A percentile compares a stretch with the other conserved stretches of the same genome.
phyloP scores from a whole-genome alignment of 2,113 vertebrate species.

The Coturnix japonica region DNA sequence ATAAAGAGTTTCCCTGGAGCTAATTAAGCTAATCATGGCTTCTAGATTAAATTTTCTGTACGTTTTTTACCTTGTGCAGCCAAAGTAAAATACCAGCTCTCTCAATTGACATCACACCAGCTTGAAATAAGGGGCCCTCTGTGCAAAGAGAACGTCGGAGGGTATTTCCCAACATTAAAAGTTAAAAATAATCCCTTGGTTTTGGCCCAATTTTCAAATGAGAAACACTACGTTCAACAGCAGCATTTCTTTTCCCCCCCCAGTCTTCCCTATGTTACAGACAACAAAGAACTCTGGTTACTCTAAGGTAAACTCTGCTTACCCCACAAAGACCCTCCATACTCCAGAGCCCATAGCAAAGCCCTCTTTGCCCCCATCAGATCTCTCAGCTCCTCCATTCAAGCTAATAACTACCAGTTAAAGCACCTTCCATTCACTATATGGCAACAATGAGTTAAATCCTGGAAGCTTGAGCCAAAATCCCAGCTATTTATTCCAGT shows the following conservation, averaged over 20 bases:
- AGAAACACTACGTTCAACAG: neutral
- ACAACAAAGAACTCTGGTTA: accelerated
- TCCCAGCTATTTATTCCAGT: slow-evolving; percentile 58
- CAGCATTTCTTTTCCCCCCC: neutral
- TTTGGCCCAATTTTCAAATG: neutral
- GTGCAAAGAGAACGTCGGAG: neutral
- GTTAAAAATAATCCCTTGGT: neutral
- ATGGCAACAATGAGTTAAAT: slow-evolving; percentile 43
- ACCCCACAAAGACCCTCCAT: neutral
- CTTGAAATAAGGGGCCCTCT: neutral
- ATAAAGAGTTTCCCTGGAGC: slow-evolving; percentile 36
- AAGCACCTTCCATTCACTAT: neutral
- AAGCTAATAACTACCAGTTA: neutral
- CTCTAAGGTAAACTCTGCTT: neutral
- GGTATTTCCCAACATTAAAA: neutral
- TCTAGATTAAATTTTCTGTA: slow-evolving; percentile 2
- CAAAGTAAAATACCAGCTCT: neutral
- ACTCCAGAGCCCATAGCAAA: neutral
- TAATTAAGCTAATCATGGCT: slow-evolving; percentile 56
- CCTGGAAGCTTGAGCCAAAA: slow-evolving; percentile 20
- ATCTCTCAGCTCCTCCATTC: neutral
- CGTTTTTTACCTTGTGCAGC: neutral
- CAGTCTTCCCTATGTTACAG: neutral
- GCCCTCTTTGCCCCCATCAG: neutral
- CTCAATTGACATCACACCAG: neutral